These are phyloP conservation scores for Myotis pilosus DNA, from an alignment of 2,797 vertebrate genomes.

Conservation along the genomic window DNA sequence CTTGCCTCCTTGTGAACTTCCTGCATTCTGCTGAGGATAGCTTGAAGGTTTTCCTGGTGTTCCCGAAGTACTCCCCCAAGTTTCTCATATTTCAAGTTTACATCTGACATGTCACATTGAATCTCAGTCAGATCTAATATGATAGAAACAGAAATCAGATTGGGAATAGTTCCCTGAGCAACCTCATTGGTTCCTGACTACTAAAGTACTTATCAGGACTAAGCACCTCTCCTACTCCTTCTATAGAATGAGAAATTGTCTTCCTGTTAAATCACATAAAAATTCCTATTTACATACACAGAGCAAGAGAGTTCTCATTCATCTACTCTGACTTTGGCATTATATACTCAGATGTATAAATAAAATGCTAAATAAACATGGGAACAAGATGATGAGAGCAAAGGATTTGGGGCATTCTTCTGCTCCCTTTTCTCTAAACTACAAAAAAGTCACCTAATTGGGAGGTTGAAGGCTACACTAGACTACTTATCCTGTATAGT, in stretches of 20 bases:
- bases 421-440: slow-evolving; percentile 33
- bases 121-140: slow-evolving; percentile 94
- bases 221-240: slow-evolving; percentile 26
- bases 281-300: slow-evolving; percentile 32
- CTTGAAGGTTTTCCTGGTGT: slow-evolving; percentile 85
- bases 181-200: background rate
- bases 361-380: slow-evolving; percentile 7
- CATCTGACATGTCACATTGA: slow-evolving; percentile 93
- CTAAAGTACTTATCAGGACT: slow-evolving; percentile 42
- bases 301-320: slow-evolving; percentile 49
- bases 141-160: slow-evolving; percentile 60
- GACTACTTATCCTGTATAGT: background rate
- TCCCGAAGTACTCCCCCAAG: slow-evolving; percentile 88
- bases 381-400: background rate
- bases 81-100: slow-evolving; percentile 88
- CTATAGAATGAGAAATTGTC: background rate
- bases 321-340: slow-evolving; percentile 36
- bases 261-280: slow-evolving; percentile 43
- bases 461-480: background rate
- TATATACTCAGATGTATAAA: background rate
- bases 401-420: slow-evolving; percentile 5
- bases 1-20: slow-evolving; percentile 86
- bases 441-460: background rate
- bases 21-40: slow-evolving; percentile 87
- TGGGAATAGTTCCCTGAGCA: background rate